Base-by-base conservation (phyloP, 2,888 invertebrate genomes). In the Chirona hameri region DNA sequence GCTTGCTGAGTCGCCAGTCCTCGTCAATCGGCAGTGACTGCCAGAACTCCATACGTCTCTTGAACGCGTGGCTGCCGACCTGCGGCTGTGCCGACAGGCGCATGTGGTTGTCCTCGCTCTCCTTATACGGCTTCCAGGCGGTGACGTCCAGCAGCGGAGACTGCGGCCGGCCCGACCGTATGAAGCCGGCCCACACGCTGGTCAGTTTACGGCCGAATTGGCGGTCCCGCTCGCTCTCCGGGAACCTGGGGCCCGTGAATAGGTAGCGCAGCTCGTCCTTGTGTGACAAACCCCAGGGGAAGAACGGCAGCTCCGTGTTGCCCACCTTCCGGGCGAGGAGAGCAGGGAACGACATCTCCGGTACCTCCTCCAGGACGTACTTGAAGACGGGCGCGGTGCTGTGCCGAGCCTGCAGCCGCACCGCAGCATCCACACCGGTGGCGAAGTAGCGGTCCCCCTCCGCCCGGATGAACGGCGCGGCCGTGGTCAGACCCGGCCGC, bases 231-330 rank as follows among this genome's bases (percentile, higher is more conserved):
- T 14, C 27, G 29, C 52, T 52, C 52, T 27, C 80, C 15, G 80
- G 80, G 52, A 52, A 55, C 80, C 1, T 14, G n/a, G 80, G 12
- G 18, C 80, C 80, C 52, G 52, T 80, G 80, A 80, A 80, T 4
- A 80, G 80, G 29, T 18, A 80, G 52, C 80, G 80, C 80, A 80
- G 80, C 52, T 80, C 80, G 80, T 55, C 80, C 80, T 80, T 80
- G 52, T 80, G 80, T 14, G 52, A 12, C 27, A 80, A 0, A 9
- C 80, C 80, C 80, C 80, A 80, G 12, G 80, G 80, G 52, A 52
- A 80, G 29, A 10, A 48, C 27, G 80, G 52, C 48, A 80, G 27
- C 80, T 80, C 80, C n/a, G n/a, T 15, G 80, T 80, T 80, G 80
- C n/a, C 18, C 52, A 52, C 1, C 52, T n/a, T n/a, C 27, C 29